Conservation (phyloP, 2,113 vertebrate species). For the Oxygymnocypris stewartii region DNA sequence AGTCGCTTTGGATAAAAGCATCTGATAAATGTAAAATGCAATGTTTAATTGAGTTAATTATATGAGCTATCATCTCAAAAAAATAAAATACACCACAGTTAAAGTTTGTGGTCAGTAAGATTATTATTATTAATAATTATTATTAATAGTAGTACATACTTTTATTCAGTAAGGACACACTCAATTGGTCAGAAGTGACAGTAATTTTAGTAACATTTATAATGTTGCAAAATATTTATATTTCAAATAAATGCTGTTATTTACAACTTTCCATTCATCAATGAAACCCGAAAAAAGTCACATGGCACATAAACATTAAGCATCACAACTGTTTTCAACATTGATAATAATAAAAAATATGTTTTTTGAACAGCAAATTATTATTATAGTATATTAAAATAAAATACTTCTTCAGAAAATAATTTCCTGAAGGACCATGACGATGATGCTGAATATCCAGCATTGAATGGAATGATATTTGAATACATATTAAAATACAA, state of each 20-base stretch:
- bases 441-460: background rate
- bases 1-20: no score
- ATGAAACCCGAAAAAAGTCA: background rate
- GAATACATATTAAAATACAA: background rate
- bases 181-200: background rate
- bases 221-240: background rate
- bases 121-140: background rate
- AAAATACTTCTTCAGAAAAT: no score
- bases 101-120: background rate
- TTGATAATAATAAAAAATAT: background rate
- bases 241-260: background rate
- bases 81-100: background rate
- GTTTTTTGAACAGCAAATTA: background rate
- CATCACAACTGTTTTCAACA: no score
- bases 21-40: background rate
- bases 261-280: background rate
- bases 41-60: background rate
- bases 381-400: background rate
- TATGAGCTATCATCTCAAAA: background rate
- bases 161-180: background rate
- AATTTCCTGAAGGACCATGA: background rate
- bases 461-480: background rate
- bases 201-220: background rate
- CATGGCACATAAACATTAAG: background rate
- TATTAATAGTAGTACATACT: background rate